phyloP scores from a whole-genome alignment of 2,113 vertebrate genomes.

The Acanthochromis polyacanthus region DNA sequence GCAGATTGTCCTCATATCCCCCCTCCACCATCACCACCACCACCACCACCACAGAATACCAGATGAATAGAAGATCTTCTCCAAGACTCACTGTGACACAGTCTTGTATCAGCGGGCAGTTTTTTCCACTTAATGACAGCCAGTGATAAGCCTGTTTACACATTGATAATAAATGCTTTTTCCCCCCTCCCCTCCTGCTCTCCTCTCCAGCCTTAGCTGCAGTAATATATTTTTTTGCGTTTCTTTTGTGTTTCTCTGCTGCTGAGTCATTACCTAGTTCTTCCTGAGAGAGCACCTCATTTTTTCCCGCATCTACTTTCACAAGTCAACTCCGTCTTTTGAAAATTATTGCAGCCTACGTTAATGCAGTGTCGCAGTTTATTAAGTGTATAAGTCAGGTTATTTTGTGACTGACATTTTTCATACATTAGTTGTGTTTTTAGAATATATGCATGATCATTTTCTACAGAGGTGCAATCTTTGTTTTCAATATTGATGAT shows the following conservation, averaged over 20 bases:
- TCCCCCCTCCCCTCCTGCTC: background rate
- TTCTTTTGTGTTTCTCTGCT: conserved; percentile 18
- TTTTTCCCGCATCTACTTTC: conserved; percentile 21
- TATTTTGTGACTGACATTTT: background rate
- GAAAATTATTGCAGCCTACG: conserved; percentile 10
- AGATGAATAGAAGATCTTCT: conserved; percentile 40
- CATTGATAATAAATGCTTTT: conserved; percentile 13
- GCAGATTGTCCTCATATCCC: conserved; percentile 38
- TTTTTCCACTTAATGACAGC: conserved; percentile 24
- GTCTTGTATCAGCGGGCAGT: conserved; percentile 16
- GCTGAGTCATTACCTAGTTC: conserved; percentile 22
- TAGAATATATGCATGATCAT: too few species aligned
- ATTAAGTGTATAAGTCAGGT: conserved; percentile 4
- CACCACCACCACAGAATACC: conserved; percentile 16
- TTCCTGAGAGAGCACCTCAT: conserved; percentile 10
- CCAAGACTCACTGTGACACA: conserved; percentile 7
- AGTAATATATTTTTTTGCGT: background rate
- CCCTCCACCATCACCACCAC: background rate
- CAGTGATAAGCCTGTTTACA: conserved; percentile 36
- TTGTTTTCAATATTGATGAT: background rate
- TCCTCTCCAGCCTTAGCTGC: background rate
- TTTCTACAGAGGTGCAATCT: background rate
- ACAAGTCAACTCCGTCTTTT: conserved; percentile 8
- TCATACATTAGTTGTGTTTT: too few species aligned
- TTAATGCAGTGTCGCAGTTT: conserved; percentile 2